Percentiles rank a stretch among this genome's conserved stretches.
phyloP scores from a whole-genome alignment of 1,140 invertebrate genomes.

The Drosophila tani region DNA sequence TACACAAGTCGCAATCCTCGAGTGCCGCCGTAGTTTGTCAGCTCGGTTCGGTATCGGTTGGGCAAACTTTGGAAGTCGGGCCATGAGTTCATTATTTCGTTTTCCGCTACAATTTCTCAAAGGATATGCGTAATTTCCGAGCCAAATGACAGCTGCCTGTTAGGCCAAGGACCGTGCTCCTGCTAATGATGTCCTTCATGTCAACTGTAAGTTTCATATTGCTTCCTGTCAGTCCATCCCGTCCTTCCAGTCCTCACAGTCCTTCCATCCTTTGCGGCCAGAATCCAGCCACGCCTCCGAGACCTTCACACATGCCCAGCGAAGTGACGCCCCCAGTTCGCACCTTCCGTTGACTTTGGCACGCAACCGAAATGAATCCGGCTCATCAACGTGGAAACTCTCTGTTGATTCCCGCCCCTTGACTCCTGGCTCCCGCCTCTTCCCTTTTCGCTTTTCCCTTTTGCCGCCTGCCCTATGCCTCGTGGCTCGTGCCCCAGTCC shows the following conservation, averaged over 20 bases:
- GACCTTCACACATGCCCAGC: neutral
- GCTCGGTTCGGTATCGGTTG: conserved; percentile 25
- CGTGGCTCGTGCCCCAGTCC: neutral
- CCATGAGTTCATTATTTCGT: conserved; percentile 62
- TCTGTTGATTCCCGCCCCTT: conserved; percentile 42
- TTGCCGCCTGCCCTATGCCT: conserved; percentile 24
- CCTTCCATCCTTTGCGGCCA: conserved; percentile 12
- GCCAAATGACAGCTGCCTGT: conserved; percentile 34
- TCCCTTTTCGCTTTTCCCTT: conserved; percentile 16
- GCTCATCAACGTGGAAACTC: conserved; percentile 57
- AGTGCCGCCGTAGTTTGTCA: conserved; percentile 57
- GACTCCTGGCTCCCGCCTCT: neutral
- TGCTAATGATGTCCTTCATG: conserved; percentile 64
- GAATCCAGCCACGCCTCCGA: neutral
- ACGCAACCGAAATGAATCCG: conserved; percentile 64
- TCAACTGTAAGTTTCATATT: conserved; percentile 44
- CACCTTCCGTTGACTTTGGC: conserved; percentile 49
- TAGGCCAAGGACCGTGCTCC: conserved; percentile 36
- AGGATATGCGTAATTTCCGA: conserved; percentile 78
- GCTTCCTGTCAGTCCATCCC: conserved; percentile 29
- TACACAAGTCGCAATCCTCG: conserved; percentile 11
- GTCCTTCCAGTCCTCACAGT: neutral
- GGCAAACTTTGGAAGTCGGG: conserved; percentile 42
- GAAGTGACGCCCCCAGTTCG: conserved; percentile 24
- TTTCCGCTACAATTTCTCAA: conserved; percentile 68